Percentiles rank a stretch among this genome's conserved stretches.
Conservation (phyloP, 2,888 invertebrate genomes). For the Gnatocerus cornutus region DNA sequence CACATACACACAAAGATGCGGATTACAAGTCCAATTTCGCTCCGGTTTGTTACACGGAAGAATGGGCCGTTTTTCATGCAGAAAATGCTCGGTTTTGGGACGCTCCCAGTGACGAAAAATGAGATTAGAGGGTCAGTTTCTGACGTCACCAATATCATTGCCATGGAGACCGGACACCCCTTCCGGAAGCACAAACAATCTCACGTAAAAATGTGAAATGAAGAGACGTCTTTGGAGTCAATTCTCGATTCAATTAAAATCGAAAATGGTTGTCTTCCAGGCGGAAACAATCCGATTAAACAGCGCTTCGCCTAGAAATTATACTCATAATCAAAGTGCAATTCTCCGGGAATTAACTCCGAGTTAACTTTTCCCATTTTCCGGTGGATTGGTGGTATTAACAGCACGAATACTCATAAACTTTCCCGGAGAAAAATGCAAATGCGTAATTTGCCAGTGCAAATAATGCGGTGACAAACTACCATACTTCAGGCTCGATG, state of each 20-base stretch:
- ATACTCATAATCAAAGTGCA: conserved; percentile 13
- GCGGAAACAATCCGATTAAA: conserved; percentile 32
- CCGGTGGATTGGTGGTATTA: conserved; percentile 7
- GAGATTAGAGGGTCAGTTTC: conserved; percentile 22
- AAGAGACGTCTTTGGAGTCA: not conserved
- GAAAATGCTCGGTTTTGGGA: conserved; percentile 27
- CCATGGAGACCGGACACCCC: conserved; percentile 28
- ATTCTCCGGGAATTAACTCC: conserved; percentile 8
- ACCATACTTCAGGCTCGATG: conserved; percentile 19
- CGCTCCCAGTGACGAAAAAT: conserved; percentile 6
- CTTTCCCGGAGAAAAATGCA: conserved; percentile 5
- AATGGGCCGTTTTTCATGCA: conserved; percentile 41
- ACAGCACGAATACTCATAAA: conserved; percentile 14
- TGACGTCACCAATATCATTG: conserved; percentile 36
- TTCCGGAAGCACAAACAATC: conserved; percentile 27
- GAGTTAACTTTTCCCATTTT: conserved; percentile 31
- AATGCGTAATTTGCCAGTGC: conserved; percentile 27
- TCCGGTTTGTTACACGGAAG: conserved; percentile 46
- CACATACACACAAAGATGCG: conserved; percentile 26
- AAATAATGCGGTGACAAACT: conserved; percentile 31
- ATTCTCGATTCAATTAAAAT: conserved; percentile 16
- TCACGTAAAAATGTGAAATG: not conserved
- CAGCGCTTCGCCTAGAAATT: conserved; percentile 9
- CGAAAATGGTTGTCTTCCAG: conserved; percentile 12
- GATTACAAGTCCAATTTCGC: conserved; percentile 35